Evolutionary conservation across 1,140 invertebrate genomes (phyloP).

Genomic region (Wasmannia auropunctata): DNA sequence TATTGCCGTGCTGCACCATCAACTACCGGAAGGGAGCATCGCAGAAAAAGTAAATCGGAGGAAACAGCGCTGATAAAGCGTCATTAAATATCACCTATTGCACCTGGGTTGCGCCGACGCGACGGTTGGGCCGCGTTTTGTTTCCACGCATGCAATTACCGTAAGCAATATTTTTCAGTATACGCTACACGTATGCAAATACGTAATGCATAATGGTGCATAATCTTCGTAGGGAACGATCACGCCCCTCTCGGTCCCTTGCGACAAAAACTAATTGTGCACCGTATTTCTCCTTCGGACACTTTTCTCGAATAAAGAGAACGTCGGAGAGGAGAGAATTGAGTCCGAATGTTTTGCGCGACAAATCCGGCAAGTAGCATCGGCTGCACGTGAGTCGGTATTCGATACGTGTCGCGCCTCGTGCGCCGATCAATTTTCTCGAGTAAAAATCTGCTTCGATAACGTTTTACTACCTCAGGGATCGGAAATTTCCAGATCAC

Average conservation of each 20-base stretch:
- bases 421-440: slow-evolving; percentile 26
- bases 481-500: slow-evolving; percentile 49
- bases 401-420: background rate
- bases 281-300: background rate
- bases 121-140: background rate
- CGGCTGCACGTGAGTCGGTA: background rate
- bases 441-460: slow-evolving; percentile 22
- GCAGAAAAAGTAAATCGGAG: slow-evolving; percentile 18
- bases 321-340: background rate
- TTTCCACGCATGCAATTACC: background rate
- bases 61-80: slow-evolving; percentile 15
- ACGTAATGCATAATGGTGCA: background rate
- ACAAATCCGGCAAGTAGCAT: background rate
- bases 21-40: slow-evolving; percentile 33
- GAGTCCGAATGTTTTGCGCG: background rate
- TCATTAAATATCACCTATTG: background rate
- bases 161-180: background rate
- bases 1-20: background rate
- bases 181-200: background rate
- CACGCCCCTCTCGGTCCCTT: background rate
- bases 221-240: background rate
- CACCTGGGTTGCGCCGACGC: background rate
- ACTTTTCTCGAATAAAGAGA: background rate
- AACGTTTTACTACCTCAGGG: slow-evolving; percentile 22
- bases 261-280: background rate